phyloP scores from a whole-genome alignment of 2,113 vertebrate genomes.

The Bolborhynchus lineola region DNA sequence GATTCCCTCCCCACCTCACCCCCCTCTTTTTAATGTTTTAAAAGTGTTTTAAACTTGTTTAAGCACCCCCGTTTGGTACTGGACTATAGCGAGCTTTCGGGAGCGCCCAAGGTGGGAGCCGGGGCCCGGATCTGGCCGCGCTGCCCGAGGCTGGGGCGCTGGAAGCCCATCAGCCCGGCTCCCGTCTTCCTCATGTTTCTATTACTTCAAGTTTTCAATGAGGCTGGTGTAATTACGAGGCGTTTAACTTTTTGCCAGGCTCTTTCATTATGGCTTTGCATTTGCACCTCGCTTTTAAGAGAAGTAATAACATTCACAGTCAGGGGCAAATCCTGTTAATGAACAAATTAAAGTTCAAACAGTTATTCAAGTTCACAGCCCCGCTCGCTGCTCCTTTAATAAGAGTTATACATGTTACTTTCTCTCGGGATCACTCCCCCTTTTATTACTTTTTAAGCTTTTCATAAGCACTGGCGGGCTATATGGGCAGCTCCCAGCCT shows the following conservation, averaged over 20 bases:
- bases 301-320: conserved; percentile 84
- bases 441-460: conserved; percentile 85
- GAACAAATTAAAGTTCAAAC: conserved; percentile 89
- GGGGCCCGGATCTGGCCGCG: not conserved
- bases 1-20: not conserved
- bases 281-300: conserved; percentile 76
- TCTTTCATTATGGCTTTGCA: conserved; percentile 75
- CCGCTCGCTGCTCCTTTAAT: conserved; percentile 77
- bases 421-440: conserved; percentile 68
- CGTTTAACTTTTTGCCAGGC: conserved; percentile 84
- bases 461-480: conserved; percentile 71
- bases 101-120: not conserved
- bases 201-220: conserved; percentile 68
- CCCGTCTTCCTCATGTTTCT: conserved; percentile 14
- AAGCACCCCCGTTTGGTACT: not conserved
- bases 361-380: conserved; percentile 83
- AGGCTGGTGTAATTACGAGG: conserved; percentile 74
- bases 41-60: not conserved
- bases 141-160: not conserved
- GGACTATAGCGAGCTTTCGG: not conserved
- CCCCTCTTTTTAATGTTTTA: not conserved
- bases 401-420: conserved; percentile 82
- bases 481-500: conserved; percentile 65
- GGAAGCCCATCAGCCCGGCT: not conserved
- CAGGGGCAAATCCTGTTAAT: conserved; percentile 87